Evolutionary conservation across 2,888 invertebrate species (phyloP), one percentile per base, ranked within the genome.

Genomic region (Ecliptopera silaceata): DNA sequence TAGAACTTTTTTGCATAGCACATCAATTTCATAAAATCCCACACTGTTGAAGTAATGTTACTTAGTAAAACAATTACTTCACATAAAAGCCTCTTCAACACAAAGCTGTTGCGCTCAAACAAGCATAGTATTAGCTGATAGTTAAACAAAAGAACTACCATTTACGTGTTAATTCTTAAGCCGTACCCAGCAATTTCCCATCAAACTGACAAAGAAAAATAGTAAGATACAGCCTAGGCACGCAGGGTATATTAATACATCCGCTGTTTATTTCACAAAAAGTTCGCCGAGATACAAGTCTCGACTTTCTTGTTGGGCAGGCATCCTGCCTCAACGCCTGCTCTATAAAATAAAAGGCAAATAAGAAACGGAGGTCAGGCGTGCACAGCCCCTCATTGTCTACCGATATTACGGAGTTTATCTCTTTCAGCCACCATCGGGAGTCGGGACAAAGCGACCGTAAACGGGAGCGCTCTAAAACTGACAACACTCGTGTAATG

Each of bases 281-380:
- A 82, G 78, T 70, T 58, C 46, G 15, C 46, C 60, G 69, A 72
- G 69, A 65, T 59, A 64, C 53, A 56, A 60, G 70, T 52, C 58
- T 64, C 52, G 56, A 39, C 52, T 70, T 76, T 76, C 78, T 82
- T 80, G 72, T 80, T 80, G 72, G 66, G 60, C 59, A 67, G 65
- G 71, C 80, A 80, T 80, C 79, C 80, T 79, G 77, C 67, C 72
- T 63, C 60, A 63, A 42, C 63, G 66, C 66, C 70, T 61, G 61
- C 68, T 82, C 79, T 82, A 83, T 80, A 83, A 84, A 85, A 86
- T 84, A 84, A 82, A 80, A 83, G 66, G 72, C 68, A 81, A 86
- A 82, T 81, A 82, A 79, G 80, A 82, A 83, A 80, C 63, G 69
- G 77, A 78, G 88, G 86, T 88, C 87, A 82, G 70, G 68, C 81